Base-by-base conservation (phyloP, 1,140 invertebrate genomes). In the Latrodectus geometricus region DNA sequence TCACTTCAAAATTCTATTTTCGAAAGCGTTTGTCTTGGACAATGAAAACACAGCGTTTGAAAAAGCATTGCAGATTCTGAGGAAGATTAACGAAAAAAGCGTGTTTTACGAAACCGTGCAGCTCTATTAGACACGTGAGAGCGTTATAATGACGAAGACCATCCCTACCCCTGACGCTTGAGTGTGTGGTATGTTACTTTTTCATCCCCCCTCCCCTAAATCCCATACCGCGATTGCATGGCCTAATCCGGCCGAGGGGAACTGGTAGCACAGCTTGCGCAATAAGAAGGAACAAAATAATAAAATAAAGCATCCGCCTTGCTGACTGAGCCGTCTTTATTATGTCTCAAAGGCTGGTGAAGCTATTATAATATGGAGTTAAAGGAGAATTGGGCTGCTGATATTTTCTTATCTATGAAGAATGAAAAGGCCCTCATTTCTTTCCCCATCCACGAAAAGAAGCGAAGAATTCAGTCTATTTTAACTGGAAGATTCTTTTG, bases 291-390 rank as follows among this genome's bases (percentile, higher is more conserved):
- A 70, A 66, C 48, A 74, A 50, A 70, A 14, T 14, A 14, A 14
- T 9, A 14, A 56, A 56, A 56, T 56, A 56, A 14, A 56, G 8
- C 8, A 14, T 56, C 8, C 8, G 54, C 54, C 11, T 11, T 2
- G 11, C 11, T 56, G 8, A 61, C 48, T 68, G 66, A 81, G 70
- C 66, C 56, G 70, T 70, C 70, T 50, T 83, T 83, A 83, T 74
- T 76, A 76, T 76, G 82, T 84, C 76, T 21, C 56, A 84, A 23
- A 12, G 80, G 20, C 23, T 3, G 61, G 9, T 52, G 48, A 50
- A 76, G 66, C 54, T 65, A 61, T 52, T 83, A 61, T 83, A 65
- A 81, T 81, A 72, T 81, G 50, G 70, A 70, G 79, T 81, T 70
- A 81, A 49, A 21, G 79, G 21, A 74, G 54, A 65, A 83, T 11